These are phyloP conservation scores for Pachyuromys duprasi DNA, from an alignment of 2,797 vertebrate genomes.

Conservation along the genomic window DNA sequence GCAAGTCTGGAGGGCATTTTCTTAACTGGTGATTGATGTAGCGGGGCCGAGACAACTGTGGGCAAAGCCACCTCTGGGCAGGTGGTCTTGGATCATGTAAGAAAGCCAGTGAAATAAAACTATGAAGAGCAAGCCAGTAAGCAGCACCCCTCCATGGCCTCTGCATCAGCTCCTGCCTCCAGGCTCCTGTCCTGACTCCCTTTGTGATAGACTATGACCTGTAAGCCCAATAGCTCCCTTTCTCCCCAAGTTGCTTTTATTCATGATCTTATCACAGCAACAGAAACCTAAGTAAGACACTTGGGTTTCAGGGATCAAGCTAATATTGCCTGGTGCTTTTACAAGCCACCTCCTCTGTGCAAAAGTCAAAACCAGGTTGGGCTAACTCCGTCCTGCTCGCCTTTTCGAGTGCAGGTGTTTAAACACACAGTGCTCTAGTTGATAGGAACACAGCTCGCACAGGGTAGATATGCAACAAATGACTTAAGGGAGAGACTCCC, in stretches of 20 bases:
- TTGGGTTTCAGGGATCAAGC: neutral
- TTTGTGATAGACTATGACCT: neutral
- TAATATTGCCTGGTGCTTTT: neutral
- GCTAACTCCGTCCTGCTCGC: neutral
- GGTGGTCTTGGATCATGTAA: neutral
- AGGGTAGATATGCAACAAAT: neutral
- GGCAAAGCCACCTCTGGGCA: neutral
- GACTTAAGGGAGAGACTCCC: neutral
- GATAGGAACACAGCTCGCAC: neutral
- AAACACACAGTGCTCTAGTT: neutral
- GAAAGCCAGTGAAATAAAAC: neutral
- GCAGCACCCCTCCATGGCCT: neutral
- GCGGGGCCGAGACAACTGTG: neutral
- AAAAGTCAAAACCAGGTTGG: neutral
- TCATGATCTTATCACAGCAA: neutral
- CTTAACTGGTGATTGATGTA: neutral
- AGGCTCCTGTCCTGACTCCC: neutral
- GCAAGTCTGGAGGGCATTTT: neutral
- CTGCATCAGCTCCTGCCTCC: neutral
- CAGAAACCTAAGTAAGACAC: neutral
- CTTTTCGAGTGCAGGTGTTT: neutral
- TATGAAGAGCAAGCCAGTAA: neutral
- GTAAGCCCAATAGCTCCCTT: neutral
- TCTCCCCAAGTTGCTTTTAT: neutral
- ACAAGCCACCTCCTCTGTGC: neutral